Conservation (phyloP, 2,888 invertebrate genomes). For the Strigamia transsilvanica region DNA sequence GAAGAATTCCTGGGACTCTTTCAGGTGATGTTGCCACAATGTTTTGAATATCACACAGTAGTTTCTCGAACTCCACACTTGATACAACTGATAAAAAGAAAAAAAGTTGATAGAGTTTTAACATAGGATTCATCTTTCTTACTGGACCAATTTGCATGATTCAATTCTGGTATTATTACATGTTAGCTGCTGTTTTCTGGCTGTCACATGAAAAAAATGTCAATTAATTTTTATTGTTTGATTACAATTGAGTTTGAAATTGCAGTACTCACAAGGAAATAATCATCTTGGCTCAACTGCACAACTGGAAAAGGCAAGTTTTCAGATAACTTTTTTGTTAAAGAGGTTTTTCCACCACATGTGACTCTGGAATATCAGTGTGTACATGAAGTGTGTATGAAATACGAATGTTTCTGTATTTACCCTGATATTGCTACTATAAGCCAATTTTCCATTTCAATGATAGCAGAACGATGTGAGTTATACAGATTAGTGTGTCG, state of each 20-base stretch:
- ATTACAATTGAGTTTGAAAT: no score
- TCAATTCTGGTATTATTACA: neutral
- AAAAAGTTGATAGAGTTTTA: no score
- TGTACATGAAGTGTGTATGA: no score
- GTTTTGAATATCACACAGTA: neutral
- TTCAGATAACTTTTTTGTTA: neutral
- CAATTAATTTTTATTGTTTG: no score
- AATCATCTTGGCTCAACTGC: neutral
- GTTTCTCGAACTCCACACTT: neutral
- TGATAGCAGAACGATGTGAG: no score
- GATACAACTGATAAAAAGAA: neutral
- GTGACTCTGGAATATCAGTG: neutral
- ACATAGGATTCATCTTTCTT: slow-evolving; percentile 3
- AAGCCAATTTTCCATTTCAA: no score
- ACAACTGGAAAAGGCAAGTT: neutral
- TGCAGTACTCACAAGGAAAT: neutral
- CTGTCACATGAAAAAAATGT: neutral
- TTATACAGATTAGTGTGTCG: no score
- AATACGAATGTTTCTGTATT: no score
- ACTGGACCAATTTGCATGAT: slow-evolving; percentile 33
- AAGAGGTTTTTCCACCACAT: slow-evolving; percentile 14
- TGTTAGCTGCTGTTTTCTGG: slow-evolving; percentile 7
- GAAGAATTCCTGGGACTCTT: neutral
- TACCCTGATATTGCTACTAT: no score
- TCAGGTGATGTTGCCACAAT: neutral